Conservation (phyloP, 2,113 vertebrate species). For the Pseudopipra pipra region DNA sequence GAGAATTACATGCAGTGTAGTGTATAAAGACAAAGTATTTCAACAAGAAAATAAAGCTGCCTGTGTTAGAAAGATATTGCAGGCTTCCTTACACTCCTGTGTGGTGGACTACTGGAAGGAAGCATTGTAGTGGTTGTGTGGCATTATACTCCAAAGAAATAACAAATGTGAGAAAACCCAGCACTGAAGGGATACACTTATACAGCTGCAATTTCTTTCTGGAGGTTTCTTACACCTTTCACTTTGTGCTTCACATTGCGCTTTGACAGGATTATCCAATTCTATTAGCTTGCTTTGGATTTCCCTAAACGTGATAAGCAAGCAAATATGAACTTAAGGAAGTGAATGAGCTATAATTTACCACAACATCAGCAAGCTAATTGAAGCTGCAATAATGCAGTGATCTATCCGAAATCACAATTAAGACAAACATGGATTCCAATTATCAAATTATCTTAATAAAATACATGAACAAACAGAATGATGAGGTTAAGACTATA, state of each 20-base stretch:
- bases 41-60: not conserved
- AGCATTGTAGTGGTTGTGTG: not conserved
- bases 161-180: not conserved
- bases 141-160: not conserved
- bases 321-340: not conserved
- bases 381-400: slow-evolving; percentile 36
- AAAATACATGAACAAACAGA: not conserved
- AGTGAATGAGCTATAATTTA: slow-evolving; percentile 5
- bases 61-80: not conserved
- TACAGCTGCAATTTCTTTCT: not conserved
- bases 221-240: not conserved
- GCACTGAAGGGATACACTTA: not conserved
- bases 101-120: not conserved
- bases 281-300: not conserved
- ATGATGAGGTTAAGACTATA: not conserved
- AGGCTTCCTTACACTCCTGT: not conserved
- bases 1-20: not conserved
- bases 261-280: not conserved
- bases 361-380: slow-evolving; percentile 23
- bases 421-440: not conserved
- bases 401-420: slow-evolving; percentile 30
- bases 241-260: not conserved
- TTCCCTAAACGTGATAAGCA: not conserved
- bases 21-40: not conserved
- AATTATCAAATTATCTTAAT: slow-evolving; percentile 38